These are phyloP conservation scores for Apocheima hispidaria DNA, from an alignment of 2,888 invertebrate genomes.

Conservation along the genomic window DNA sequence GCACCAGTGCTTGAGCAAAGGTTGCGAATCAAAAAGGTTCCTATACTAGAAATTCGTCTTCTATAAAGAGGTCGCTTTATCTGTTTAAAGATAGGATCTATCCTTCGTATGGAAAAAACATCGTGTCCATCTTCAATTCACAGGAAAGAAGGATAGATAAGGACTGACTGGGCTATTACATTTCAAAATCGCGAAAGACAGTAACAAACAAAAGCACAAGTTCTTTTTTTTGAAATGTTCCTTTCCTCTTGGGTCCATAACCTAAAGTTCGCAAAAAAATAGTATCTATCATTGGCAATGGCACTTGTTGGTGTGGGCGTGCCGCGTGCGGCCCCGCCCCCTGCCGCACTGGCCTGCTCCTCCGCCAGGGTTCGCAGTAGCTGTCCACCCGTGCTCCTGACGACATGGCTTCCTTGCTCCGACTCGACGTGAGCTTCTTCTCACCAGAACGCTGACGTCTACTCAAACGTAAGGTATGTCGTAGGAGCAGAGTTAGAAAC, in stretches of 20 bases:
- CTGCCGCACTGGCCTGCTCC: constrained; percentile 33
- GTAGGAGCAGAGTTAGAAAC: too few species aligned
- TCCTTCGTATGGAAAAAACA: too few species aligned
- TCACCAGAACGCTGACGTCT: constrained; percentile 86
- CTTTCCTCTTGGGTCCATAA: constrained; percentile 23
- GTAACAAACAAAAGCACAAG: too few species aligned
- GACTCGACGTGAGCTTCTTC: constrained; percentile 80
- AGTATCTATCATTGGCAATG: constrained; percentile 36
- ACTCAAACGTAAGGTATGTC: constrained; percentile 79
- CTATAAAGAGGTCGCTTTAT: too few species aligned
- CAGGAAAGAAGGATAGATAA: too few species aligned
- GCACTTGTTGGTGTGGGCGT: constrained; percentile 79
- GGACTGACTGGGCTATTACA: too few species aligned
- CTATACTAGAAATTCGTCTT: too few species aligned
- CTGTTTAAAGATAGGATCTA: too few species aligned
- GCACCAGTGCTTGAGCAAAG: too few species aligned
- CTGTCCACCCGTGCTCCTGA: constrained; percentile 39
- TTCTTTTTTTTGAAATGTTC: neutral
- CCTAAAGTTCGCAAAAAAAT: constrained; percentile 26
- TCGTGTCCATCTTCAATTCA: too few species aligned
- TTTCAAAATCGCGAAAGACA: too few species aligned
- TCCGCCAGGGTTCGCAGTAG: constrained; percentile 22
- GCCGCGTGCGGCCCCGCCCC: constrained; percentile 54
- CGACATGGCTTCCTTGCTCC: constrained; percentile 75
- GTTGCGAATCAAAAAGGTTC: too few species aligned